phyloP scores from a whole-genome alignment of 2,888 invertebrate genomes.

The Incurvaria masculella region DNA sequence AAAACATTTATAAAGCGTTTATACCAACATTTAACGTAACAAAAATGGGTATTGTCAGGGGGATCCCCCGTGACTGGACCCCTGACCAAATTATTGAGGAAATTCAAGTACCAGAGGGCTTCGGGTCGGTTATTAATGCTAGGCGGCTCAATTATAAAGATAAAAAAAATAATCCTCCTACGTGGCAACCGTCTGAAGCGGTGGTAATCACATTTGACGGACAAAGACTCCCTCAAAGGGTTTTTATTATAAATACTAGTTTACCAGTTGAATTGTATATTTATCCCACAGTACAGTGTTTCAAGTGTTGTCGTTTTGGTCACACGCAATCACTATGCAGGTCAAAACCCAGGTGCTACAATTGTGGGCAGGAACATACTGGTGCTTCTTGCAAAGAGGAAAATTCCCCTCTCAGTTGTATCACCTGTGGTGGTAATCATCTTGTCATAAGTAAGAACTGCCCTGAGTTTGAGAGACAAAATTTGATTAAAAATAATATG shows the following conservation, averaged over 20 bases:
- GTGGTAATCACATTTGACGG: slow-evolving; percentile 3
- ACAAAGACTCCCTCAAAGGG: neutral
- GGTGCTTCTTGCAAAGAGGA: neutral
- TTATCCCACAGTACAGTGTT: slow-evolving; percentile 3
- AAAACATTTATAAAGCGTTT: neutral
- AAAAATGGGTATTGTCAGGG: neutral
- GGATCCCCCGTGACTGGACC: neutral
- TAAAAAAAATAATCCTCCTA: neutral
- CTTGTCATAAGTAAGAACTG: neutral
- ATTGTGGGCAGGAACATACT: neutral
- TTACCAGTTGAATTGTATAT: slow-evolving; percentile 1
- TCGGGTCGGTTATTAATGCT: neutral
- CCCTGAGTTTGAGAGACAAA: neutral
- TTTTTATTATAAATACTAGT: neutral
- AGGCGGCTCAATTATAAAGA: neutral
- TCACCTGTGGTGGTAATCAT: neutral
- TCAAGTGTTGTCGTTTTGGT: slow-evolving; percentile 1
- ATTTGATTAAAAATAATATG: neutral
- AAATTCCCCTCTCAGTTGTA: neutral
- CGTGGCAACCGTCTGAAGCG: neutral
- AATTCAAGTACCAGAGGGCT: neutral
- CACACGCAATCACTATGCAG: slow-evolving; percentile 1
- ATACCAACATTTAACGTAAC: neutral
- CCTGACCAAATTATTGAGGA: neutral
- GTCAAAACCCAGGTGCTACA: slow-evolving; percentile 1